Conservation (phyloP, 1,140 invertebrate genomes). For the Teleogryllus occipitalis region DNA sequence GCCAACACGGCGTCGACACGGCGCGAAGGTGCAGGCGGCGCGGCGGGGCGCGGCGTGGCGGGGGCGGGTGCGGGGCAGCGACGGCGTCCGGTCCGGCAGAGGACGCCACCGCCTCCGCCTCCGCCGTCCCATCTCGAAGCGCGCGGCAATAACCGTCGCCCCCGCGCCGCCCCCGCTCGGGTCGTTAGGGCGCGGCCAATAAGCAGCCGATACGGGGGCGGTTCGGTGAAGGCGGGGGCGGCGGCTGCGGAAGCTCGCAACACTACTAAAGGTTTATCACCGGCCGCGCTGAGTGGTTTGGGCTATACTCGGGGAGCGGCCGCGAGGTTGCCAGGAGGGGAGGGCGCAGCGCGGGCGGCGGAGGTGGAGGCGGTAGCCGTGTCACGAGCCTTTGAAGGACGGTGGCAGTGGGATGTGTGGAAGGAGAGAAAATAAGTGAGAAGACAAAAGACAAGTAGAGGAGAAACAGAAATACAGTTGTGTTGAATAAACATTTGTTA, state of each 20-base stretch:
- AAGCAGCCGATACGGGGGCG: not conserved
- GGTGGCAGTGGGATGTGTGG: not conserved
- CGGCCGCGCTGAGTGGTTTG: not conserved
- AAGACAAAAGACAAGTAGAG: no score
- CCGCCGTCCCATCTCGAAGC: no score
- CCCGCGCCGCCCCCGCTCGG: no score
- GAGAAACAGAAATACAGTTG: no score
- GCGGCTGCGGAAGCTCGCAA: not conserved
- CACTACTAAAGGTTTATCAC: slow-evolving; percentile 1
- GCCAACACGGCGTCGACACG: not conserved
- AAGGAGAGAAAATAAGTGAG: no score
- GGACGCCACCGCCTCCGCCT: not conserved
- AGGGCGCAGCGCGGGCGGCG: no score
- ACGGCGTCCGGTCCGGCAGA: not conserved
- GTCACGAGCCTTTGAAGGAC: not conserved
- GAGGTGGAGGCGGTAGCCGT: not conserved
- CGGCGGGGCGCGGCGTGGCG: no score
- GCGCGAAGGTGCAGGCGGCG: not conserved
- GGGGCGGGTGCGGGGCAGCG: not conserved
- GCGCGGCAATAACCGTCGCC: no score
- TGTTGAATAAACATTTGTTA: no score
- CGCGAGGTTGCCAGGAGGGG: not conserved
- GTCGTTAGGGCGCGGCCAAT: not conserved
- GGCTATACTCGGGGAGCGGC: not conserved
- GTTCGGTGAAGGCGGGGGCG: not conserved